Evolutionary conservation across 1,140 invertebrate species (phyloP).

Genomic region (Semibalanus balanoides): DNA sequence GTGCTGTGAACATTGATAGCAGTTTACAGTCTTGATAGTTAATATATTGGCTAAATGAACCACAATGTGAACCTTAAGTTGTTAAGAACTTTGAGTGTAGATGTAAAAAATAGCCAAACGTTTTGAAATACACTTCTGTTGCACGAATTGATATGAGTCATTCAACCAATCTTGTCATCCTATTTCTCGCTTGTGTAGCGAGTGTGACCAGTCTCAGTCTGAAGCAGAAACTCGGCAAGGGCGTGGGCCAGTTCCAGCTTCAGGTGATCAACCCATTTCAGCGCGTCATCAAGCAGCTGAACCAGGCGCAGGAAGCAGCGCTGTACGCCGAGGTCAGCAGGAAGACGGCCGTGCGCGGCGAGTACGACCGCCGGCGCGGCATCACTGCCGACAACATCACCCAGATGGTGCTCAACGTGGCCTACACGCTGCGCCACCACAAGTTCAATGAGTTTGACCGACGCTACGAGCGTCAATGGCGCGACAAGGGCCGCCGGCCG

Average conservation of each 20-base stretch:
- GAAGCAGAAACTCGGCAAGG: not conserved
- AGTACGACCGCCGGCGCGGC: not conserved
- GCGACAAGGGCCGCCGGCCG: not conserved
- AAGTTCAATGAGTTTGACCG: slow-evolving; percentile 48
- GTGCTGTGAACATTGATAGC: too few relatives aligned
- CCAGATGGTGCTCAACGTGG: slow-evolving; percentile 28
- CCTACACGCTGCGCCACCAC: slow-evolving; percentile 41
- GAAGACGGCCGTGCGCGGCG: not conserved
- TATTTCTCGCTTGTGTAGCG: too few relatives aligned
- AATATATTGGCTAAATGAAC: too few relatives aligned
- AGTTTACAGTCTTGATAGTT: too few relatives aligned
- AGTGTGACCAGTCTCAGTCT: too few relatives aligned
- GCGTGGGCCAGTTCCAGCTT: not conserved
- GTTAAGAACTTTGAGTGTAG: too few relatives aligned
- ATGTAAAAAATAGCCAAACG: too few relatives aligned
- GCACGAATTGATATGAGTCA: too few relatives aligned
- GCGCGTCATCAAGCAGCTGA: not conserved
- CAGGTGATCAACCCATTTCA: slow-evolving; percentile 1
- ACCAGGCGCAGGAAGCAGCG: not conserved
- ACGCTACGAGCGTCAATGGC: slow-evolving; percentile 24
- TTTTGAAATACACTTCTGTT: too few relatives aligned
- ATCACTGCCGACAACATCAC: not conserved
- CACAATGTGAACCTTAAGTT: too few relatives aligned
- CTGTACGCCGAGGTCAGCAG: not conserved
- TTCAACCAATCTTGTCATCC: too few relatives aligned